Conservation (phyloP, 2,797 vertebrate genomes). For the Girardinus metallicus region DNA sequence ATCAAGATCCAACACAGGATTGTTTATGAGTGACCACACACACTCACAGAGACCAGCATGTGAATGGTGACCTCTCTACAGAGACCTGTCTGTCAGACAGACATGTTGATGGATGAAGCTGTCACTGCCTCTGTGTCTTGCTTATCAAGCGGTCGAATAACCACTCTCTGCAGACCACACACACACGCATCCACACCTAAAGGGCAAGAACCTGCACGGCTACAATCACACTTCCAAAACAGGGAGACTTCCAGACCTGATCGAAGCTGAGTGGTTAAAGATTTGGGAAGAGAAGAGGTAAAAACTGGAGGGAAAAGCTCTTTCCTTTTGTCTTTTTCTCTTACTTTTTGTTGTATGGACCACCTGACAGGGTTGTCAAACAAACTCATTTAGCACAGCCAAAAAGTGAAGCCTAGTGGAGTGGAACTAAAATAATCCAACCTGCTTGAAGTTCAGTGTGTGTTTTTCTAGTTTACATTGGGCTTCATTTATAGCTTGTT, state of each 20-base stretch:
- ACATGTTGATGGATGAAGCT: conserved; percentile 78
- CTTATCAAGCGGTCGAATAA: conserved; percentile 69
- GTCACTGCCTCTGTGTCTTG: conserved; percentile 70
- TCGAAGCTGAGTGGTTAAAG: conserved; percentile 31
- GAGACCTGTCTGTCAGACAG: conserved; percentile 68
- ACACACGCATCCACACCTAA: conserved; percentile 42
- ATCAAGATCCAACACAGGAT: conserved; percentile 23
- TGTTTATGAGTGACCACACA: conserved; percentile 57
- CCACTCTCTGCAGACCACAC: conserved; percentile 65
- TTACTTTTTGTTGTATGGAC: conserved; percentile 17
- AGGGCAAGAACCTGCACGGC: conserved; percentile 19
- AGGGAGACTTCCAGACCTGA: conserved; percentile 20
- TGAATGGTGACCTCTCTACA: conserved; percentile 60
- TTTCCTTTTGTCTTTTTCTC: not conserved
- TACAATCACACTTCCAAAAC: conserved; percentile 30
- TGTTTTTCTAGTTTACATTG: not conserved
- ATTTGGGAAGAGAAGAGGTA: conserved; percentile 9
- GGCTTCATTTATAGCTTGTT: not conserved
- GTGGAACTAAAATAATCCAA: conserved; percentile 1
- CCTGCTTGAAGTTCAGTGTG: conserved; percentile 9
- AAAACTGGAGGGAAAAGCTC: not conserved
- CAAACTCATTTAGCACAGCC: conserved; percentile 29
- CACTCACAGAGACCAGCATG: conserved; percentile 19
- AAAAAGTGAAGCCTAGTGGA: conserved; percentile 1
- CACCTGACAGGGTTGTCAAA: conserved; percentile 35